Evolutionary conservation across 2,797 vertebrate species (phyloP), one percentile per base, ranked within the genome.

Genomic region (Sebastes kiyomatsui): DNA sequence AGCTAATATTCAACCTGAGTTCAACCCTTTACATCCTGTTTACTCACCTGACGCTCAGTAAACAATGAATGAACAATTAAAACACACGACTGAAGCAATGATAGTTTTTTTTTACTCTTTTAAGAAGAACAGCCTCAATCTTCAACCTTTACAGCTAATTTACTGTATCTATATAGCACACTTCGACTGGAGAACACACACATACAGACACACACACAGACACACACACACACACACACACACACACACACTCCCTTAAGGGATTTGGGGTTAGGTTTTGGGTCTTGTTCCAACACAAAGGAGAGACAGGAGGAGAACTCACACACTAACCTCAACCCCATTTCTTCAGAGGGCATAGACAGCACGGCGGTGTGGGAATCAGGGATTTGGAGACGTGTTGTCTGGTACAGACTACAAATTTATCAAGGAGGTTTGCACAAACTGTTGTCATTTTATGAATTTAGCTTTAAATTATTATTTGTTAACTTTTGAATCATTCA

Each of bases 261-360:
- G 35, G 35, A 38, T 38, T 38, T 46, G 6, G 42, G 42, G 42
- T 16, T 6, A 46, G 23, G 56, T 27, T 27, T 27, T 58, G 23
- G 25, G 25, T 27, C 55, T 16, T 58, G 55, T 58, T 49, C 46
- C 49, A 52, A 52, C 49, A 10, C 49, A 52, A 52, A 52, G 46
- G 46, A 49, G 49, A 52, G 6, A 58, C 23, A 58, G 12, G 27
- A 30, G 58, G 54, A 67, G 32, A 42, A 66, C 49, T 32, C 33
- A n/a, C 12, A 11, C 12, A 11, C 30, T 85, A 54, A 81, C 69
- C 22, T 75, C 52, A 70, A 82, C 46, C 67, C 69, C 76, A 75
- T 86, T 84, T 86, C 86, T 91, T 87, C 84, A 91, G 81, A 85
- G 87, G 84, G 81, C 77, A 83, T 87, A 87, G 87, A 88, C 35